Percentiles rank a stretch among this genome's conserved stretches.
phyloP scores from a whole-genome alignment of 2,113 vertebrate genomes.

The Nettapus auritus region DNA sequence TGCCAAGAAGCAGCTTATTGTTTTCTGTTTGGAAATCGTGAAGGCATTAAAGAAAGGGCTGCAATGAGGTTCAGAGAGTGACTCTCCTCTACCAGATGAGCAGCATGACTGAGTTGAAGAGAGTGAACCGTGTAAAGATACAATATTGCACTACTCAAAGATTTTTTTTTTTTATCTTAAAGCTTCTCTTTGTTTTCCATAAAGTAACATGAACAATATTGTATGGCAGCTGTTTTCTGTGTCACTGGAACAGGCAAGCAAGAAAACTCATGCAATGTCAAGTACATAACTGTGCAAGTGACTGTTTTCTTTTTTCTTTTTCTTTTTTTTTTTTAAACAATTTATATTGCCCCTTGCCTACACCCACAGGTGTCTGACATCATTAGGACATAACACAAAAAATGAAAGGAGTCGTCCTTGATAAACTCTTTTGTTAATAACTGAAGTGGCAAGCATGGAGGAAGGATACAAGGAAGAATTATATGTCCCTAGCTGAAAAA shows the following conservation, averaged over 20 bases:
- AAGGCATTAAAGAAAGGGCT: background rate
- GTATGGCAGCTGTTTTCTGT: background rate
- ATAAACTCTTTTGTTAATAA: background rate
- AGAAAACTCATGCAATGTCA: fast-evolving
- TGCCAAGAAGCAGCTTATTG: background rate
- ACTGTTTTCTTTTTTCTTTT: background rate
- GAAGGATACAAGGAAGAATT: background rate
- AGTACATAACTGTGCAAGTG: background rate
- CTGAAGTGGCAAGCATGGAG: background rate
- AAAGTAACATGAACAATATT: background rate
- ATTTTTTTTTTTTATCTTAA: background rate
- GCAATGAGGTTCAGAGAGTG: background rate
- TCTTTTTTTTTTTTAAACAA: background rate
- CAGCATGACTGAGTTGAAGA: background rate
- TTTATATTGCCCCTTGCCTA: background rate
- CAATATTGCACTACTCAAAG: background rate
- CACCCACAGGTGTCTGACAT: background rate
- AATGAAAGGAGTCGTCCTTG: background rate
- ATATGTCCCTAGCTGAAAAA: background rate
- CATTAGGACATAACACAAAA: background rate
- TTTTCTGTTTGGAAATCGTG: background rate
- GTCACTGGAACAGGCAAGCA: background rate
- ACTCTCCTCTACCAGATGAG: background rate
- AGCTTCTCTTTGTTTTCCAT: background rate
- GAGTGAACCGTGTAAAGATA: background rate